Percentiles rank a stretch among this genome's conserved stretches.
Conservation (phyloP, 2,888 invertebrate species). For the Dione juno region DNA sequence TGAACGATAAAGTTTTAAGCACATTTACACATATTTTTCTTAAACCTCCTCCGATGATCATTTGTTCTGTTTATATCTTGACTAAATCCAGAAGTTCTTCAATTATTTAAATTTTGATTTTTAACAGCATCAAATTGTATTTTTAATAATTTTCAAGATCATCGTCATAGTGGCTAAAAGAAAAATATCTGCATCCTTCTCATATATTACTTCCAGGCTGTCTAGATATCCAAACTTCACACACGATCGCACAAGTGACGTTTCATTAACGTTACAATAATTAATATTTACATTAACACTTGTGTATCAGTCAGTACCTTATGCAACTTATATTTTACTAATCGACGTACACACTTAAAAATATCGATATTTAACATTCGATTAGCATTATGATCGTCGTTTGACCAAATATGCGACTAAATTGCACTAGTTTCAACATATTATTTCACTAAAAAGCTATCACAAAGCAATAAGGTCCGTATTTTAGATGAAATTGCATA, state of each 20-base stretch:
- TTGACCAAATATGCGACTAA: not conserved
- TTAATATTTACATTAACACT: constrained; percentile 82
- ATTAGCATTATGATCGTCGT: not conserved
- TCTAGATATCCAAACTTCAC: constrained; percentile 23
- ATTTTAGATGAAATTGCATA: not conserved
- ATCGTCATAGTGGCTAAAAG: constrained; percentile 27
- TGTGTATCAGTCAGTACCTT: constrained; percentile 75
- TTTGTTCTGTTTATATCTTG: not conserved
- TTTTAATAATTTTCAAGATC: not conserved
- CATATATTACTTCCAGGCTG: constrained; percentile 11
- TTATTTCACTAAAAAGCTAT: not conserved
- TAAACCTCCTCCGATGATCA: not conserved
- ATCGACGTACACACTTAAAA: constrained; percentile 42
- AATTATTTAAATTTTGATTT: not conserved
- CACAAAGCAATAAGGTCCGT: not conserved
- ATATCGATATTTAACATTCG: constrained; percentile 11
- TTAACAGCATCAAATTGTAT: not conserved
- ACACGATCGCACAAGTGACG: constrained; percentile 45
- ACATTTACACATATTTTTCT: constrained; percentile 11
- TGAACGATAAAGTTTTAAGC: constrained; percentile 9
- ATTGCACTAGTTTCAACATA: constrained; percentile 5
- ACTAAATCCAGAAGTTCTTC: not conserved
- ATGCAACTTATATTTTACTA: constrained; percentile 55
- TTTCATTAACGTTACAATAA: constrained; percentile 51
- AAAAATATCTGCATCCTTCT: not conserved